Conservation (phyloP, 1,140 invertebrate species). For the Ericerus pela region DNA sequence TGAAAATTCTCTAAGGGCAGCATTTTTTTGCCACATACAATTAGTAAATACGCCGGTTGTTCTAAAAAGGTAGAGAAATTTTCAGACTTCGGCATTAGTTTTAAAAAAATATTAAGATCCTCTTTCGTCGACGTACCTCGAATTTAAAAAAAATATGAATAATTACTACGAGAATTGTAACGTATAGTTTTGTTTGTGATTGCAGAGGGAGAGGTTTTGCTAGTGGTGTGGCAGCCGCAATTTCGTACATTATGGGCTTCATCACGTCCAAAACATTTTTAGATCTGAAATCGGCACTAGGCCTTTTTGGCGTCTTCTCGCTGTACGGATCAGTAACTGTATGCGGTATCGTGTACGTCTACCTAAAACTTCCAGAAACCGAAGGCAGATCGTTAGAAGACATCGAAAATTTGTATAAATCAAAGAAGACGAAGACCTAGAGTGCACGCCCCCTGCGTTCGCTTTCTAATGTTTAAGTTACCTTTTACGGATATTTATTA, state of each 20-base stretch:
- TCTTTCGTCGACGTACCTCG: too few species aligned
- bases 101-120: neutral
- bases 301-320: conserved; percentile 18
- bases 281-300: conserved; percentile 14
- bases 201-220: conserved; percentile 21
- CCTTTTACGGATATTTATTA: too few species aligned
- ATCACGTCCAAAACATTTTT: conserved; percentile 22
- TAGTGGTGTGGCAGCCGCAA: conserved; percentile 16
- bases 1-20: too few species aligned
- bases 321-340: conserved; percentile 18
- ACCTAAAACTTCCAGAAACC: conserved; percentile 21
- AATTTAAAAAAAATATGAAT: too few species aligned
- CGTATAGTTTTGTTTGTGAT: conserved; percentile 1
- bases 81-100: neutral
- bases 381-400: conserved; percentile 22
- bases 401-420: conserved; percentile 18
- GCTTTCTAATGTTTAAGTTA: too few species aligned
- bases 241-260: conserved; percentile 18
- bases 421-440: neutral
- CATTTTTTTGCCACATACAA: too few species aligned
- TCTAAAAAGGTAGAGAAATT: neutral
- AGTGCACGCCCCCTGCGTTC: too few species aligned
- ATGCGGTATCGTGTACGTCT: conserved; percentile 18
- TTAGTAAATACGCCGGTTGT: too few species aligned
- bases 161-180: too few species aligned